Base-by-base conservation (phyloP, 2,888 invertebrate species). In the Leistus spinibarbis region DNA sequence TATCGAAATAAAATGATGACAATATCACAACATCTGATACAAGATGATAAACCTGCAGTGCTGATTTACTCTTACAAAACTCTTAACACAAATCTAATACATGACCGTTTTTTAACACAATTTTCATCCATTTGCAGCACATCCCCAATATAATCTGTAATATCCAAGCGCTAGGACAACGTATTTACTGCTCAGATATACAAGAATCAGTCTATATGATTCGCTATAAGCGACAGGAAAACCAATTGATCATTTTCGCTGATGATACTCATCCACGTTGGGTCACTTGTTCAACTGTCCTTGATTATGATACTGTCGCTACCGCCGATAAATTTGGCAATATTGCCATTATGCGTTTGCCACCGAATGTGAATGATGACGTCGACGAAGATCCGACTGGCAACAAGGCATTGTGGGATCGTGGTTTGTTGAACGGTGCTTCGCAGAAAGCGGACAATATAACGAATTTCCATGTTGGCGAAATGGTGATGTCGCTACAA, bases 371-470 rank as follows among this genome's bases (percentile, higher is more conserved):
- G 1, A 95, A 94, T 23, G 99, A 99, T 86, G 99, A 99, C 83
- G 97, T 99, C 0, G 99, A 99, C 84, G 99, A 99, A 86, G 99
- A 99, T 87, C 99, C 99, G 0, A 99, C 99, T 0, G 99, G 99
- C 62, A 98, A 97, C 82, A 98, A 98, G 85, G 96, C 98, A 0
- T 87, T 99, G 0, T 99, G 99, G 99, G 95, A 95, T 83, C 89
- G 95, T 84, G 93, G 98, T 76, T 88, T 97, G 64, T 86, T 99
- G 13, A 98, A 97, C 82, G 99, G 99, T 16, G 98, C 99, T 0
- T 97, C 98, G 0, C 99, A 99, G 83, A 99, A 99, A 86, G 95
- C 97, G 0, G 98, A 98, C 80, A 92, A 96, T 22, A 91, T 96
- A 16, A 91, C 95, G 7, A 95, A 95, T 81, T 98, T 99, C 87